Base-by-base conservation (phyloP, 2,113 vertebrate genomes). In the Sclerurus mexicanus region DNA sequence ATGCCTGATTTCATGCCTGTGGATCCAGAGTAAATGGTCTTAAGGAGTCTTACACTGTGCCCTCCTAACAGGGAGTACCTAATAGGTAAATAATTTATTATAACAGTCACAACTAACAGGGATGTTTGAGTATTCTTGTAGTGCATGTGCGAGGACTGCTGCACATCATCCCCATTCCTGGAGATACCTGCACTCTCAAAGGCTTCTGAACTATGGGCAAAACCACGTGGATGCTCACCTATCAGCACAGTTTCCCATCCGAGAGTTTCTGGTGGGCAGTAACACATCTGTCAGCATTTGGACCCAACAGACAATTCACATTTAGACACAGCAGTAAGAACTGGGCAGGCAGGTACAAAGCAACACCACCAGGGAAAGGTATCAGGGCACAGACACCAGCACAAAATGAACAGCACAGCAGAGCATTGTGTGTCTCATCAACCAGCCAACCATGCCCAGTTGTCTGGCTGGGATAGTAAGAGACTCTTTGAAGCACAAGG, bases 61-160 rank as follows among this genome's bases (percentile, higher is more conserved):
- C 21, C 37, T 40, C 19, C 71, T 73, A 56, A 33, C 63, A 67
- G 22, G 11, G 52, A 60, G 37, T 44, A 50, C 33, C 52, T 44
- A 35, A 44, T 28, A 53, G 12, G 56, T 60, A 74, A 55, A 17
- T 39, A 7, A 37, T 35, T 89, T 37, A 56, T 25, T 52, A 1
- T 28, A 69, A 49, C 14, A 64, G 27, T 17, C 62, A 59, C 1
- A 0, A 23, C 24, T 46, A 84, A 84, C 0, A 1, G 20, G 44
- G 23, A 33, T 21, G 14, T 28, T 9, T 42, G 52, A 62, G 33
- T 24, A 62, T 67, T 87, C 53, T 10, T 42, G 49, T 58, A 74
- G 44, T 21, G 7, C 0, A 1, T 30, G 30, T 27, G 21, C 58
- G 60, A 46, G 44, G 31, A 68, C 44, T 22, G 52, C 11, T 40